Percentiles rank a stretch among this genome's conserved stretches.
phyloP scores from a whole-genome alignment of 1,140 invertebrate species.

The Dreissena rostriformis region DNA sequence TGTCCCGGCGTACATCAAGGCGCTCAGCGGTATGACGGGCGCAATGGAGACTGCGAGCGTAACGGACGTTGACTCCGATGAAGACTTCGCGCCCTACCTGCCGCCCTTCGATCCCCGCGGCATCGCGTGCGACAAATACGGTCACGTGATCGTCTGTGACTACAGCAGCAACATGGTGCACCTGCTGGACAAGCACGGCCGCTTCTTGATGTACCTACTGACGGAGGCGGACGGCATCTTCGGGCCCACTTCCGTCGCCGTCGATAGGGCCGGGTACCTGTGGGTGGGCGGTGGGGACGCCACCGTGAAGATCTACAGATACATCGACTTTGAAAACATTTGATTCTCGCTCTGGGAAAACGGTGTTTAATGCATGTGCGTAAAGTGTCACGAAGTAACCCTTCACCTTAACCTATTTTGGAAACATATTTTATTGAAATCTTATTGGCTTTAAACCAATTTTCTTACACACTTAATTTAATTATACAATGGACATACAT shows the following conservation, averaged over 20 bases:
- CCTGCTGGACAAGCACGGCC: constrained; percentile 64
- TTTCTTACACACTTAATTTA: no score
- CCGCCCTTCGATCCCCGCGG: constrained; percentile 60
- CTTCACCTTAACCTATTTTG: no score
- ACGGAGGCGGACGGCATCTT: constrained; percentile 63
- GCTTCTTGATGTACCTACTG: constrained; percentile 61
- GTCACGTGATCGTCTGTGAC: constrained; percentile 67
- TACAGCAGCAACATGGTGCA: constrained; percentile 66
- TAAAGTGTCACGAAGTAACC: no score
- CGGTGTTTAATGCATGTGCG: background rate
- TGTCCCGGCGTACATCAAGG: constrained; percentile 26
- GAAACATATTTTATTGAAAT: no score
- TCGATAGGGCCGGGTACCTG: constrained; percentile 53
- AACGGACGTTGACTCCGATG: constrained; percentile 38
- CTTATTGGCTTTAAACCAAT: no score
- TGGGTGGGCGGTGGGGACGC: constrained; percentile 54
- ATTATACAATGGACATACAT: no score
- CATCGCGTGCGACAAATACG: constrained; percentile 62
- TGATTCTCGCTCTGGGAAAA: background rate
- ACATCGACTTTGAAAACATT: background rate
- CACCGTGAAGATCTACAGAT: background rate
- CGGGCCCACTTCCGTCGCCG: constrained; percentile 60
- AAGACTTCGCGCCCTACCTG: constrained; percentile 6
- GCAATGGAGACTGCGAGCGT: constrained; percentile 26
- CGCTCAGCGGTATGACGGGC: constrained; percentile 31